A percentile compares a stretch with the other conserved stretches of the same genome.
Conservation (phyloP, 2,888 invertebrate genomes). For the Reticulitermes lucifugus region DNA sequence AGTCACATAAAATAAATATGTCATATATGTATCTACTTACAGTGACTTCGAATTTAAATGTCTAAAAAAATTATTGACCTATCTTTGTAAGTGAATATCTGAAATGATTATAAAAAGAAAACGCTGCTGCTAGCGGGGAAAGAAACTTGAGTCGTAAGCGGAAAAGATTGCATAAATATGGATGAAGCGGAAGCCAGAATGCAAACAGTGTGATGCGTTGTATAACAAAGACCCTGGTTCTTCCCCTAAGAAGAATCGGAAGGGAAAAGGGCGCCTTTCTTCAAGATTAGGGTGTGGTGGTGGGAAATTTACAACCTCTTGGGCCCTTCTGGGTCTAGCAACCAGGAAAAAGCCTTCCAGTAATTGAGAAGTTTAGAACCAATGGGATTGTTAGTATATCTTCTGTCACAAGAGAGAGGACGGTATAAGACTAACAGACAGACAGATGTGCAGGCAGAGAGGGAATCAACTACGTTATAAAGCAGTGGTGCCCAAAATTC, state of each 20-base stretch:
- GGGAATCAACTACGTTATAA: slow-evolving; percentile 24
- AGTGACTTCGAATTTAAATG: not conserved
- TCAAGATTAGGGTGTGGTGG: not conserved
- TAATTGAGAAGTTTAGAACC: slow-evolving; percentile 36
- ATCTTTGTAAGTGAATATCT: not conserved
- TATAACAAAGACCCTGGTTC: slow-evolving; percentile 6
- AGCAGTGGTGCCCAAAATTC: slow-evolving; percentile 31
- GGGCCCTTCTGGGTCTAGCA: slow-evolving; percentile 22
- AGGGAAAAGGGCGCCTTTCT: not conserved
- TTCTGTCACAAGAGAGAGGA: slow-evolving; percentile 24
- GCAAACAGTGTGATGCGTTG: slow-evolving; percentile 29
- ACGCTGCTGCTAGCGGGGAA: not conserved
- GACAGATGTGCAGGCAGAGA: slow-evolving; percentile 6
- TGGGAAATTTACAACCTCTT: slow-evolving; percentile 10
- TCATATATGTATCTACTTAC: not conserved
- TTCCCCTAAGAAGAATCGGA: slow-evolving; percentile 22
- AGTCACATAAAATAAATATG: no score
- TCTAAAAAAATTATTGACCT: not conserved
- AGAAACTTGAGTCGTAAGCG: slow-evolving; percentile 8
- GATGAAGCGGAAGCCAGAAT: slow-evolving; percentile 32
- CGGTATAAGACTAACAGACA: not conserved
- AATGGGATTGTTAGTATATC: slow-evolving; percentile 26
- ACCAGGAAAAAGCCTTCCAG: slow-evolving; percentile 12
- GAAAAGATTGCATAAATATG: slow-evolving; percentile 41
- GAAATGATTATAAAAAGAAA: slow-evolving; percentile 8